These are phyloP conservation scores for Silurus aristotelis DNA, from an alignment of 2,797 vertebrate genomes.

Conservation along the genomic window DNA sequence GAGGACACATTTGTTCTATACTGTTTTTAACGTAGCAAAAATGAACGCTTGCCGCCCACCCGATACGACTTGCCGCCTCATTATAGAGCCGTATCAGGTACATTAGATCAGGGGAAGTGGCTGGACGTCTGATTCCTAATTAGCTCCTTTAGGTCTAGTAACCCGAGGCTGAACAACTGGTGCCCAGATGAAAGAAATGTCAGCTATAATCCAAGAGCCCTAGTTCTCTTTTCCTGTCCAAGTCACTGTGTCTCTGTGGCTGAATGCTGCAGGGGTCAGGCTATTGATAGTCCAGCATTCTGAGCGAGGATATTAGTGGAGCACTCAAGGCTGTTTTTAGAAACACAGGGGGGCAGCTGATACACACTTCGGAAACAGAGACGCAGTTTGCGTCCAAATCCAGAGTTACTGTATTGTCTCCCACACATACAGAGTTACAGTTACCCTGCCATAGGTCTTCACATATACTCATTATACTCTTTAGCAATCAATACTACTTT, in stretches of 20 bases:
- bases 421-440: not conserved
- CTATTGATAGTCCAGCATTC: slow-evolving; percentile 73
- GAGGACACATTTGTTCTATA: too few species aligned
- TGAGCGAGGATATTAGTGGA: slow-evolving; percentile 50
- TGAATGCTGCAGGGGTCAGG: slow-evolving; percentile 63
- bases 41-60: not conserved
- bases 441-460: not conserved
- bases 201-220: slow-evolving; percentile 20
- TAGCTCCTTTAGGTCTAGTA: slow-evolving; percentile 21
- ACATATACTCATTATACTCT: not conserved
- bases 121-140: slow-evolving; percentile 21
- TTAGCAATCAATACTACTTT: not conserved
- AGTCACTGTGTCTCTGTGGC: not conserved
- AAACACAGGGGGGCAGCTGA: slow-evolving; percentile 18
- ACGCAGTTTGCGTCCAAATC: not conserved
- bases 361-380: slow-evolving; percentile 14
- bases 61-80: not conserved
- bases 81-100: not conserved
- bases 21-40: not conserved
- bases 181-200: slow-evolving; percentile 44
- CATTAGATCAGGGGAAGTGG: not conserved
- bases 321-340: not conserved
- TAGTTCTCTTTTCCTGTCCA: not conserved
- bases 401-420: not conserved
- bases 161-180: slow-evolving; percentile 38